Conservation (phyloP, 2,113 vertebrate genomes). For the Vireo altiloquus region DNA sequence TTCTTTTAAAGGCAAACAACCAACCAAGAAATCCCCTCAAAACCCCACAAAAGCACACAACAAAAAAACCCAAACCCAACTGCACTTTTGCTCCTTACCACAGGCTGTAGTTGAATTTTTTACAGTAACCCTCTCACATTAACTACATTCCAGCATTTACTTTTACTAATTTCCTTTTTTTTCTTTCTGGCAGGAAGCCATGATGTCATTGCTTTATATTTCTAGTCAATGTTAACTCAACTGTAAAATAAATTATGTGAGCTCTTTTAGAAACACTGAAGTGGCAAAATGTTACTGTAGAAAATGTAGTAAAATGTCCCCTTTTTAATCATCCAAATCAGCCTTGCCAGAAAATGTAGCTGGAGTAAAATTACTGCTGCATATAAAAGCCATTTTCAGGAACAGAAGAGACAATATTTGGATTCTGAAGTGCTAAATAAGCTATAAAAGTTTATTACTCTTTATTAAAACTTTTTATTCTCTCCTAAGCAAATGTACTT, state of each 20-base stretch:
- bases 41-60: background rate
- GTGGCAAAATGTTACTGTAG: background rate
- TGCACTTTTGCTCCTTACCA: background rate
- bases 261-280: conserved; percentile 48
- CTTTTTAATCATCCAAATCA: background rate
- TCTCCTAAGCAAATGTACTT: background rate
- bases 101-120: background rate
- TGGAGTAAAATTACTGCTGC: background rate
- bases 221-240: conserved; percentile 17
- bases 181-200: background rate
- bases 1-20: background rate
- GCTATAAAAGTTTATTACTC: background rate
- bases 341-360: background rate
- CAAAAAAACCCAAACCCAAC: background rate
- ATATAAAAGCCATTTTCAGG: background rate
- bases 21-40: background rate
- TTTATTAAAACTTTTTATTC: background rate
- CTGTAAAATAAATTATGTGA: conserved; percentile 34
- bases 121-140: background rate
- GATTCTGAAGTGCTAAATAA: background rate
- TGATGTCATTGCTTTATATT: conserved; percentile 11
- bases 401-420: background rate
- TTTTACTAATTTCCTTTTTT: background rate
- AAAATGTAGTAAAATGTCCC: background rate
- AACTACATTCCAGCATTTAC: background rate